These are phyloP conservation scores for Rafetus swinhoei DNA, from an alignment of 2,113 vertebrate genomes.

Conservation along the genomic window DNA sequence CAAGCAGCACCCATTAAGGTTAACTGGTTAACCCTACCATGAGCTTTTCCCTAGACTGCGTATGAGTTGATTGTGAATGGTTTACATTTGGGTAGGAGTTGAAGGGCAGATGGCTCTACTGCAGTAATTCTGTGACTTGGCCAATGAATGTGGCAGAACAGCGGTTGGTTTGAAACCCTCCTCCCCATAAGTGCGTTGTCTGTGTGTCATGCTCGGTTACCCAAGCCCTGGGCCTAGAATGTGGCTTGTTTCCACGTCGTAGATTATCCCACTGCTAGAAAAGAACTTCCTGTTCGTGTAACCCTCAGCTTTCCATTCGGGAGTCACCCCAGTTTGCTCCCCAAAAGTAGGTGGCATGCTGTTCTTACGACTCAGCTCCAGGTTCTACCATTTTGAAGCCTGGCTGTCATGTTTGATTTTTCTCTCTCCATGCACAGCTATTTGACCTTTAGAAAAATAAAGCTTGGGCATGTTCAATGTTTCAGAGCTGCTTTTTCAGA, in stretches of 20 bases:
- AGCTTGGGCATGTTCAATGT: background rate
- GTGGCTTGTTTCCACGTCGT: background rate
- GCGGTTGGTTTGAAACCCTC: too few species aligned
- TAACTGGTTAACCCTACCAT: too few species aligned
- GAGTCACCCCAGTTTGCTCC: background rate
- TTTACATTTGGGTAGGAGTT: background rate
- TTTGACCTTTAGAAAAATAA: background rate
- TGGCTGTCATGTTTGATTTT: background rate
- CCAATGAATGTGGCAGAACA: background rate
- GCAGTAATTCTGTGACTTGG: background rate
- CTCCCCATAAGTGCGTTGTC: fast-evolving
- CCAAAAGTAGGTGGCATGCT: fast-evolving
- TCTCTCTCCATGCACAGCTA: background rate
- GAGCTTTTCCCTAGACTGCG: too few species aligned
- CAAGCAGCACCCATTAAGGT: too few species aligned
- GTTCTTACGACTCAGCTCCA: background rate
- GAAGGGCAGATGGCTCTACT: background rate
- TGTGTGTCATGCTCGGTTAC: background rate
- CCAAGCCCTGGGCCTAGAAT: background rate
- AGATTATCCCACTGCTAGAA: background rate
- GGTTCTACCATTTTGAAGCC: background rate
- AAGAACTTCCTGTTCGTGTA: background rate
- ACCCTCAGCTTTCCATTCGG: background rate
- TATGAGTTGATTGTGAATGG: background rate
- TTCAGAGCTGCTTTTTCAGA: background rate